Conservation (phyloP, 2,797 vertebrate genomes). For the Bucorvus abyssinicus region DNA sequence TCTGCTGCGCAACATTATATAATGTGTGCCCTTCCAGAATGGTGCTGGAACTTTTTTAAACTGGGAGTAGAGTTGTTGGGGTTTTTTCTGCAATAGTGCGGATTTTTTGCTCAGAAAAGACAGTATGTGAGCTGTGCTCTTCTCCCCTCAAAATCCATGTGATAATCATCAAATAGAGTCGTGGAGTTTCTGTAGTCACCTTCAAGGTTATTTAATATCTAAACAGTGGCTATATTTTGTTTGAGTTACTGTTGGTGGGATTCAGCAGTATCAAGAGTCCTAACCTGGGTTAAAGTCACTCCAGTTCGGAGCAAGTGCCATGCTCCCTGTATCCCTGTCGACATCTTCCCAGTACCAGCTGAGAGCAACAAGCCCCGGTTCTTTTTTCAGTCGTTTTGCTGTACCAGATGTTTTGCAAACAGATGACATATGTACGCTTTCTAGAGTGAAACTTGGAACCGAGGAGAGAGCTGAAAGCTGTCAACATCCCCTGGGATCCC, state of each 20-base stretch:
- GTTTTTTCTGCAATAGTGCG: not conserved
- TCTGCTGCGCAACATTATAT: slow-evolving; percentile 15
- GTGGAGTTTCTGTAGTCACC: not conserved
- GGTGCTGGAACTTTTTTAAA: not conserved
- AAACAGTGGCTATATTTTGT: not conserved
- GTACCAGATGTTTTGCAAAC: not conserved
- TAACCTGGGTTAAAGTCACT: not conserved
- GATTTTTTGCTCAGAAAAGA: not conserved
- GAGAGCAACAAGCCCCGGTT: not conserved
- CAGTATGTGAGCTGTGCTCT: not conserved
- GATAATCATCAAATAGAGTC: not conserved
- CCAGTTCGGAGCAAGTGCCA: not conserved
- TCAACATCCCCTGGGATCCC: not conserved
- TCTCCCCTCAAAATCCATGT: not conserved
- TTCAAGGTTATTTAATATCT: not conserved
- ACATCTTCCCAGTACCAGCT: not conserved
- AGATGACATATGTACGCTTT: not conserved
- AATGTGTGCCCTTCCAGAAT: not conserved
- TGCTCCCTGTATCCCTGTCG: not conserved
- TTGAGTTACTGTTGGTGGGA: not conserved
- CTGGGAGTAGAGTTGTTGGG: not conserved
- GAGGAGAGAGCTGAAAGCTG: not conserved
- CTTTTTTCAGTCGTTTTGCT: not conserved
- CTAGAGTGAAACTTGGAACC: not conserved
- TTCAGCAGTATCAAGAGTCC: not conserved